Percentiles rank a stretch among this genome's conserved stretches.
These are phyloP conservation scores for Chloropsis hardwickii DNA, from an alignment of 2,113 vertebrate genomes.

Conservation along the genomic window DNA sequence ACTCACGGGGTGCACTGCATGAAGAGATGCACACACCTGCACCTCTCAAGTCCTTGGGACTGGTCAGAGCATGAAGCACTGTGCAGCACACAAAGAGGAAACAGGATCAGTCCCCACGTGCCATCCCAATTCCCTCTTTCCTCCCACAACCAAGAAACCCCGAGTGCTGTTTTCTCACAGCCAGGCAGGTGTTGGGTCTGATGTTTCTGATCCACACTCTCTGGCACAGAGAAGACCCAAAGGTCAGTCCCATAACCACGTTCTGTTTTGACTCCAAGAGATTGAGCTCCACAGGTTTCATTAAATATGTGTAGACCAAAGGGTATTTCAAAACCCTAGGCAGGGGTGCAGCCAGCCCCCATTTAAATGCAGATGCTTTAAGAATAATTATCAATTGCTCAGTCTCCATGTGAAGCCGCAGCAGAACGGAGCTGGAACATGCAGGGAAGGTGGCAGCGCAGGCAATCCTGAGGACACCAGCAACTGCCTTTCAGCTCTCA, in stretches of 20 bases:
- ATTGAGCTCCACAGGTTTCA: neutral
- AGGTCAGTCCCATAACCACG: neutral
- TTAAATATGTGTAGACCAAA: neutral
- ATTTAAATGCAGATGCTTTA: neutral
- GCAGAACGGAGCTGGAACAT: neutral
- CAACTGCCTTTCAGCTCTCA: neutral
- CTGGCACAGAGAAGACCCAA: neutral
- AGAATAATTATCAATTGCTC: neutral
- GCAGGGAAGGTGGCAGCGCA: neutral
- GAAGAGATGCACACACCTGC: neutral
- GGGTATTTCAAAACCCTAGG: neutral
- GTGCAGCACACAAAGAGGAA: neutral
- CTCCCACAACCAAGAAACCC: neutral
- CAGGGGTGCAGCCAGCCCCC: neutral
- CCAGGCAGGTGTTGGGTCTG: neutral
- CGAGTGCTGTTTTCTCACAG: no score
- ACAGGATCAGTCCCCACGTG: accelerated
- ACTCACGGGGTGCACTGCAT: accelerated
- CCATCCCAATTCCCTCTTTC: neutral
- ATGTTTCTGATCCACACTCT: neutral
- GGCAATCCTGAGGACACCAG: neutral
- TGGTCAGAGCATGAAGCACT: neutral
- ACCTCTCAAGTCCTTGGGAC: accelerated
- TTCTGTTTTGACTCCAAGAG: neutral
- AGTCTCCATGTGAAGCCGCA: neutral